Evolutionary conservation across 1,140 invertebrate species (phyloP), one percentile per base, ranked within the genome.

Genomic region (Ostrea denselamellosa): DNA sequence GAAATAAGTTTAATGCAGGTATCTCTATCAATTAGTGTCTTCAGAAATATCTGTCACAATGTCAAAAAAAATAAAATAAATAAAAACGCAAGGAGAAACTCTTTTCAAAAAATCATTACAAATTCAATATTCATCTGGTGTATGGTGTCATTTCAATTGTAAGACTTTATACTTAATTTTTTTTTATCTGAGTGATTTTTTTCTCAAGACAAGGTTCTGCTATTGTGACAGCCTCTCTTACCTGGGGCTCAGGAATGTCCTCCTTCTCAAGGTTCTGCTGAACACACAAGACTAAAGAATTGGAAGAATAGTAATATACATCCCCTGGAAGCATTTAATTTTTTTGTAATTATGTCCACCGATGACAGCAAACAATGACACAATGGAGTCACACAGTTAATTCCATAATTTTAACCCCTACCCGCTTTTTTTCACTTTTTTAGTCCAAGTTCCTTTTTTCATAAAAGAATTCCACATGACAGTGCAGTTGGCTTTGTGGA

Each of bases 231-330:
- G 68, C 25, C 25, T 34, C 65, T 22, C 68, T 77, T 77, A 77
- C 68, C 68, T 77, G 68, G 4, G 68, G 68, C 9, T 77, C 68
- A 77, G 68, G 68, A 10, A 12, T 8, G 25, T 83, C 82, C 44
- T 83, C 82, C 28, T 52, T 53, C 44, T 83, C 82, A n/a, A 53
- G 62, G 62, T 87, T 90, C 68, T 90, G 90, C 87, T 93, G 91
- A 28, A 94, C 92, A 90, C 93, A 94, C 58, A 94, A 83, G 86
- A 94, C 93, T 85, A 92, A 91, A 12, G 93, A 94, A 88, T 93
- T 93, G 81, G 93, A 88, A 34, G 93, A 92, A 90, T 93, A 94
- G 89, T 92, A 93, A 87, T 92, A 94, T 4, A 94, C 92, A 91
- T 94, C 93, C 12, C 93, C 93, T 28, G 93, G 93, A 85, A 93